Evolutionary conservation across 1,140 invertebrate genomes (phyloP), one percentile per base, ranked within the genome.

Genomic region (Mactra quadrangularis): DNA sequence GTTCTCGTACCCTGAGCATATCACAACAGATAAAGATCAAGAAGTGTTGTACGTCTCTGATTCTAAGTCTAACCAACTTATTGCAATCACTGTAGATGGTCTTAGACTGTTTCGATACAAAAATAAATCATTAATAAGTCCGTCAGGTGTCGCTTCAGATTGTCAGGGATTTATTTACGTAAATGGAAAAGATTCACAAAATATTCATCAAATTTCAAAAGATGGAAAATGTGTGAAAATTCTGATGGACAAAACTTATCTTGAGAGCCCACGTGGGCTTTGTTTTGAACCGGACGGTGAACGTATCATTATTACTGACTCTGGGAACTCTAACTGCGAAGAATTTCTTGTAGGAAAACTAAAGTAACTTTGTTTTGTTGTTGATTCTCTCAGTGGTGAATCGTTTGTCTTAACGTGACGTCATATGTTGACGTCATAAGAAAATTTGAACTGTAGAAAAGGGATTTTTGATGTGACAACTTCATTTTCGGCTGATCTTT

Each of bases 131-230:
- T 57, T 82, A 7, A 13, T 15, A 1, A 52, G 22, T 6, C 79
- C 79, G 1, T 3, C 59, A 9, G 79, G 79, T 4, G 31, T 82
- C 17, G 25, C 47, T 17, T 27, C 59, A 19, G 79, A 82, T 68
- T 35, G 17, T 19, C 79, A 82, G 33, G 70, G 79, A 0, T 60
- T 74, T 22, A 3, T 82, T 7, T 82, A 82, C 47, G 33, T 82
- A 19, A 74, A 68, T 41, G 79, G 79, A 25, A 82, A 82, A 35
- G 79, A 82, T 3, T 82, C 79, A 11, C 55, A 62, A 22, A 82
- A 82, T 31, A 31, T 82, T 15, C 79, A 82, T 29, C 59, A 74
- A 25, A 45, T 82, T 17, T 35, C 68, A 3, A 55, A 62, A 17
- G 22, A 25, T 9, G 79, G 79, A n/a, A 17, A 62, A n/a, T 35